Base-by-base conservation (phyloP, 2,888 invertebrate genomes). In the Callyntrura guangdongensis region DNA sequence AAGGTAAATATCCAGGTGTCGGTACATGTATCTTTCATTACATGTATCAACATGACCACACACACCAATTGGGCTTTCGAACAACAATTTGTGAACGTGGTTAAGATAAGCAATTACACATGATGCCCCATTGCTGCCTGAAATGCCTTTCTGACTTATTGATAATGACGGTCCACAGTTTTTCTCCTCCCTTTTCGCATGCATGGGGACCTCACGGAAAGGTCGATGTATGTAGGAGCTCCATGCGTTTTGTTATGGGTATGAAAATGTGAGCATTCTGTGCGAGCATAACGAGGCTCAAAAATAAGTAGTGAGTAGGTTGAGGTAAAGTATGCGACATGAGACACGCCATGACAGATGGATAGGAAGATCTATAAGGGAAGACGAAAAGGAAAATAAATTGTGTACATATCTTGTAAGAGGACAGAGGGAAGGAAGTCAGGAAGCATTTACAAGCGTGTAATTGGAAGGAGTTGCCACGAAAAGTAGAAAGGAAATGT, bases 391-490 rank as follows among this genome's bases (percentile, higher is more conserved):
- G 67, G 67, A 67, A 67, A 67, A 67, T 67, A 67, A 27, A 27
- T 67, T 67, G 67, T 67, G 25, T 27, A 27, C 27, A 25, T 27
- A 67, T 25, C 27, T 27, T 69, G 84, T 49, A 17, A 72, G 17
- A n/a, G 86, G 49, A 22, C 0, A 20, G 77, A 47, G 49, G 49
- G 74, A 77, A 86, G 49, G 25, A 77, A 86, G 77, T 49, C 20
- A 74, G 64, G 59, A 74, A n/a, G 53, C 45, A 69, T 69, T 84
- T 84, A 45, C 45, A 69, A 84, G 67, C 84, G 84, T 84, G 84
- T 84, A 84, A 84, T 84, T 84, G 84, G 64, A 69, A 67, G 69
- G 84, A 84, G 53, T 64, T 27, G 36, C 14, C 17, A 59, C 59
- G 81, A 59, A 81, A 59, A 25, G 17, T 27, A 67, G 67, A 14